Base-by-base conservation (phyloP, 2,888 invertebrate species). In the Pterostichus niger region DNA sequence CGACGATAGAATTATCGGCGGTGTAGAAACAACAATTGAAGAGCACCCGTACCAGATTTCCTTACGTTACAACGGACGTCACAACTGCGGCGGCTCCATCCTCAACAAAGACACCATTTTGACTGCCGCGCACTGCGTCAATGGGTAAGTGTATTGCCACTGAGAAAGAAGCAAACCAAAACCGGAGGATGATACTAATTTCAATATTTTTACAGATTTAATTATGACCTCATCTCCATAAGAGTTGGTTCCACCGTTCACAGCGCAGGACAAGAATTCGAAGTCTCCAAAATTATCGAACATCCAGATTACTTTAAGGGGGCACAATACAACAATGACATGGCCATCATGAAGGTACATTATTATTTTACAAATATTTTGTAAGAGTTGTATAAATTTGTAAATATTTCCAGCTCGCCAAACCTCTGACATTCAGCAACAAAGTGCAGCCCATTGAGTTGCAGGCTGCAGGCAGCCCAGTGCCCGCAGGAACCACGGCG, bases 401-500 rank as follows among this genome's bases (percentile, higher is more conserved):
- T n/a, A n/a, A n/a, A n/a, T n/a, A n/a, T n/a, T n/a, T n/a, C n/a
- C n/a, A n/a, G 73, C 44, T 73, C 3, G 17, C 24, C 17, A 76
- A 31, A 11, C 49, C 76, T 7, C 17, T 77, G n/a, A n/a, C 17
- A 15, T 77, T 59, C 40, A 77, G 15, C 15, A 15, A 56, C 17
- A 56, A 77, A 59, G 17, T 77, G 15, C 56, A 40, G 15, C 56
- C 77, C 7, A 35, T 77, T 3, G 0, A 11, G 6, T 35, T 77
- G 24, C 77, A 77, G 31, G 35, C 33, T 35, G 35, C 40, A 35
- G 44, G 24, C 13, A 11, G 11, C 6, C 35, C n/a, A 11, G 87
- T 90, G 0, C 84, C 86, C 1, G 85, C 86, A 2, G 89, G 89
- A 0, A 87, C 88, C 0, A 81, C 87, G 5, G 84, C 90, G 0